phyloP scores from a whole-genome alignment of 2,888 invertebrate species.

The Catocala nupta region DNA sequence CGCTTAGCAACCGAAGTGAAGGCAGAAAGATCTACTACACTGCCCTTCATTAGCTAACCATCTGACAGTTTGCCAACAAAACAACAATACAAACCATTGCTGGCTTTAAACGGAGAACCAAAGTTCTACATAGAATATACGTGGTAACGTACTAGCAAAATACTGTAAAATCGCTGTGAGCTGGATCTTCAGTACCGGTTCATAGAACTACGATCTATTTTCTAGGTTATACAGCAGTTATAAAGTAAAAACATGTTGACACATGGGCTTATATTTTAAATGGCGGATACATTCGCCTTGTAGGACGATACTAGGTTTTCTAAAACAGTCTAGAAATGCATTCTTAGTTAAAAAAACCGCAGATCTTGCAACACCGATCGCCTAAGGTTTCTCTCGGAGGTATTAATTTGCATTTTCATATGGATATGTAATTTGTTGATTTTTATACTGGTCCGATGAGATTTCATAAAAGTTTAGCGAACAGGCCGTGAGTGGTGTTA shows the following conservation, averaged over 20 bases:
- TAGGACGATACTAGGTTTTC: conserved; percentile 72
- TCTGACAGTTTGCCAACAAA: conserved; percentile 29
- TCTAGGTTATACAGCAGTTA: conserved; percentile 78
- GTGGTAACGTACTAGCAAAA: conserved; percentile 45
- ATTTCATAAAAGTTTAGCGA: conserved; percentile 41
- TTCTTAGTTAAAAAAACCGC: conserved; percentile 54
- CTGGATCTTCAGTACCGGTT: conserved; percentile 55
- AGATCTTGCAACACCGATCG: conserved; percentile 43
- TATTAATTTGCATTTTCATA: conserved; percentile 46
- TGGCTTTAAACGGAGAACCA: not conserved
- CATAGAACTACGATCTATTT: conserved; percentile 75
- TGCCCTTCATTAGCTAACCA: conserved; percentile 48
- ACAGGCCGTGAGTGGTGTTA: not conserved
- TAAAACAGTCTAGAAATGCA: conserved; percentile 74
- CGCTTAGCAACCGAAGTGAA: conserved; percentile 83
- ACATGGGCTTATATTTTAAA: conserved; percentile 74
- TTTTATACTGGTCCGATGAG: conserved; percentile 41
- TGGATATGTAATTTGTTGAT: conserved; percentile 48
- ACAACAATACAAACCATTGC: conserved; percentile 50
- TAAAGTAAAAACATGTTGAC: conserved; percentile 75
- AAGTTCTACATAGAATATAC: not conserved
- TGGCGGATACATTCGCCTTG: conserved; percentile 76
- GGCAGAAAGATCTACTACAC: conserved; percentile 79
- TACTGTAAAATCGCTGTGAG: not conserved
- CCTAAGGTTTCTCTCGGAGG: conserved; percentile 40